A percentile compares a stretch with the other conserved stretches of the same genome.
Evolutionary conservation across 2,888 invertebrate genomes (phyloP).

Genomic region (Latheticus oryzae): DNA sequence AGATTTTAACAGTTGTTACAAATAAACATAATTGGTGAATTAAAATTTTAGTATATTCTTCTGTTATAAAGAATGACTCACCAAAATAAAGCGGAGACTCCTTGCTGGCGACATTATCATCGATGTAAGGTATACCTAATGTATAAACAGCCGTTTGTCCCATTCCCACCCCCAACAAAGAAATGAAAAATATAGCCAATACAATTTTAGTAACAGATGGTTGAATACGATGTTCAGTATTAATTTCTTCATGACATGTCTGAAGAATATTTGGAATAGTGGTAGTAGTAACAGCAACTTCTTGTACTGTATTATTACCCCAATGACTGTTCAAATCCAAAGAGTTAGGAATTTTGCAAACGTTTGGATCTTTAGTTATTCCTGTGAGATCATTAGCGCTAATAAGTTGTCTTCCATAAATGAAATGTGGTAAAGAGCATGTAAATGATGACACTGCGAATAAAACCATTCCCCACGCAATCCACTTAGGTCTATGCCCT

Average conservation of each 20-base stretch:
- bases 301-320: constrained; percentile 48
- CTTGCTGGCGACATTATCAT: constrained; percentile 92
- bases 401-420: constrained; percentile 82
- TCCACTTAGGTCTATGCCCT: constrained; percentile 93
- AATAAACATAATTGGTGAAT: constrained; percentile 26
- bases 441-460: constrained; percentile 88
- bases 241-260: constrained; percentile 66
- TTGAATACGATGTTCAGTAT: constrained; percentile 76
- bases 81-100: constrained; percentile 94
- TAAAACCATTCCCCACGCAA: constrained; percentile 91
- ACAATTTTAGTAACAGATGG: constrained; percentile 84
- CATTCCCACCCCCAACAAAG: constrained; percentile 88
- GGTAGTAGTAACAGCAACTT: constrained; percentile 53
- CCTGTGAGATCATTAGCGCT: constrained; percentile 67
- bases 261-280: constrained; percentile 50
- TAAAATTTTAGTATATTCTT: constrained; percentile 1
- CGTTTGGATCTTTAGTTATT: constrained; percentile 62
- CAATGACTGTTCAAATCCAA: constrained; percentile 31
- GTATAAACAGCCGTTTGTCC: constrained; percentile 94
- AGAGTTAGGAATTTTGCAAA: constrained; percentile 58
- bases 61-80: no score
- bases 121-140: constrained; percentile 92
- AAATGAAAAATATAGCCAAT: constrained; percentile 88
- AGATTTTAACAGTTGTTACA: constrained; percentile 12
- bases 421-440: constrained; percentile 88